These are phyloP conservation scores for Aphis gossypii DNA, from an alignment of 1,140 invertebrate genomes.

Conservation along the genomic window DNA sequence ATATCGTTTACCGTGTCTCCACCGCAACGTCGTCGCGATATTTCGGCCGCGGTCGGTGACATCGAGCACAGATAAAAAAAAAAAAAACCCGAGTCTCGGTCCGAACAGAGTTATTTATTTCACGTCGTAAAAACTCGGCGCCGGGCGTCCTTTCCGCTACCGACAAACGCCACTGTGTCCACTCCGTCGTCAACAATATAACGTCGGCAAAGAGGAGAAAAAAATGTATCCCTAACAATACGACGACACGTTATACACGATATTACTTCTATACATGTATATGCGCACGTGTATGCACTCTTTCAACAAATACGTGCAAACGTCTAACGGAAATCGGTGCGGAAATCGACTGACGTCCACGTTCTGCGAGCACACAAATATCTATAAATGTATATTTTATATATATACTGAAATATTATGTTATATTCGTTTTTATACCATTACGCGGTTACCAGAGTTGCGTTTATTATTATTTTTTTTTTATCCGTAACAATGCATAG, in stretches of 20 bases:
- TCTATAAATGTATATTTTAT: too few relatives aligned
- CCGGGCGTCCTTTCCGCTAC: neutral
- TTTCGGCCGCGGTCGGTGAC: neutral
- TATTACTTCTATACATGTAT: neutral
- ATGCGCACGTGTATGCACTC: neutral
- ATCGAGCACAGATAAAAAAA: neutral
- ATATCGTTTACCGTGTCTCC: neutral
- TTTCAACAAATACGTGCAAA: slow-evolving; percentile 15
- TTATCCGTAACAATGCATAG: neutral
- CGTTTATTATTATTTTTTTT: neutral
- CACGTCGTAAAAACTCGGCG: slow-evolving; percentile 5
- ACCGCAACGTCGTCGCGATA: neutral
- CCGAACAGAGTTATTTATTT: slow-evolving; percentile 1
- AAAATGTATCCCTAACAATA: neutral
- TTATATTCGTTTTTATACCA: neutral
- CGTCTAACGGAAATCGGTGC: neutral
- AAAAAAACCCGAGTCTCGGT: neutral
- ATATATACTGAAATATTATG: neutral
- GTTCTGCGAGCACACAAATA: neutral
- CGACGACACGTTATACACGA: neutral
- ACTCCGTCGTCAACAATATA: neutral
- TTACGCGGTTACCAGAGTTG: neutral
- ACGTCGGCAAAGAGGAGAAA: neutral
- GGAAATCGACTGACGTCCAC: neutral
- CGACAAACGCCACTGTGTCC: neutral